These are phyloP conservation scores for Petaurus breviceps DNA, from an alignment of 2,113 vertebrate species.

Conservation along the genomic window DNA sequence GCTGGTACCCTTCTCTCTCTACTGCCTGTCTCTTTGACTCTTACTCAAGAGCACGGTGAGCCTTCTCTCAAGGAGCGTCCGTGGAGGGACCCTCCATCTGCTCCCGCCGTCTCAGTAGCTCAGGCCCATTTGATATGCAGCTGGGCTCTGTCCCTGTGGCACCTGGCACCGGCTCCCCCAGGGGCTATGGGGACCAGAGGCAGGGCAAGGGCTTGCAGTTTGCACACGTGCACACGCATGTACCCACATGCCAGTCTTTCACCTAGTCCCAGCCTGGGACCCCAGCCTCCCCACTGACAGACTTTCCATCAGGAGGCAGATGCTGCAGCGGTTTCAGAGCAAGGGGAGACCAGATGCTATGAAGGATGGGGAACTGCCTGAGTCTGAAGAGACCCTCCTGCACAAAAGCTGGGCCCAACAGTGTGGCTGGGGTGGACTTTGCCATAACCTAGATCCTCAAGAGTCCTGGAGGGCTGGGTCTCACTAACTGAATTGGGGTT, in stretches of 20 bases:
- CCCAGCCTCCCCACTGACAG: conserved; percentile 7
- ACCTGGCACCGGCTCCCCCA: not conserved
- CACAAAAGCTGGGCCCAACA: not conserved
- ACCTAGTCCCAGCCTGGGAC: not conserved
- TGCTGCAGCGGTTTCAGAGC: not conserved
- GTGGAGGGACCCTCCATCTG: conserved; percentile 11
- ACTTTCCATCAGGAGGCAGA: not conserved
- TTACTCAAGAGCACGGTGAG: not conserved
- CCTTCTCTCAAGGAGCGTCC: not conserved
- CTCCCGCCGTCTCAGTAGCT: not conserved
- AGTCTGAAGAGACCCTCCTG: not conserved
- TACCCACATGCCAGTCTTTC: not conserved
- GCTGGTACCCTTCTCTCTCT: not conserved
- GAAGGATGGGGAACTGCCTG: not conserved
- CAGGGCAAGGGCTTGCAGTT: not conserved
- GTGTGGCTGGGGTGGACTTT: not conserved
- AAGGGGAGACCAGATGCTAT: not conserved
- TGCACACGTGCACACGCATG: not conserved
- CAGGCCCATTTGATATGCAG: conserved; percentile 1
- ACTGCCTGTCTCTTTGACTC: not conserved
- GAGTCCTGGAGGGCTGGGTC: not conserved
- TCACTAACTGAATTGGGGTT: not conserved
- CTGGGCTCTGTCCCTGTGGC: not conserved
- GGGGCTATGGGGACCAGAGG: not conserved
- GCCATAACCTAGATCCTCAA: not conserved